Conservation (phyloP, 2,797 vertebrate genomes). For the Scyliorhinus canicula region DNA sequence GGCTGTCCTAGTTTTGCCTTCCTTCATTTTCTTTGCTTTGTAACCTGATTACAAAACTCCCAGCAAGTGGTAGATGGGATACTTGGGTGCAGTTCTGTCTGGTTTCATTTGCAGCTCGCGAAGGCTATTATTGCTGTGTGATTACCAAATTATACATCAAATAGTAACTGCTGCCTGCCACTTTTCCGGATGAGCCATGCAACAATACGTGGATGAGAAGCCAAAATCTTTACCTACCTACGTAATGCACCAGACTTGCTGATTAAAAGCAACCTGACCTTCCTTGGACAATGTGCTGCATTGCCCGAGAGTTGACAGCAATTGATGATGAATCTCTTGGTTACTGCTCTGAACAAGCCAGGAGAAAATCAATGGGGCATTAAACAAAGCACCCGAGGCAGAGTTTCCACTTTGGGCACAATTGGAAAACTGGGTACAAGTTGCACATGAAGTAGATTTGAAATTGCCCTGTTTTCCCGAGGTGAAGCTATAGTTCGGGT, state of each 20-base stretch:
- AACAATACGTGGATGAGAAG: no score
- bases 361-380: not conserved
- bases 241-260: no score
- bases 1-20: not conserved
- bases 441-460: not conserved
- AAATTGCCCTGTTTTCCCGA: not conserved
- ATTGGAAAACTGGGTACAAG: not conserved
- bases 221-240: not conserved
- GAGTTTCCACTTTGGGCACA: not conserved
- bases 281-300: no score
- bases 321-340: not conserved
- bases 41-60: not conserved
- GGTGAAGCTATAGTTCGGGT: not conserved
- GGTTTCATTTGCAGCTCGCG: not conserved
- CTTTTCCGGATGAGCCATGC: no score
- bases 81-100: not conserved
- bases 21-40: constrained; percentile 14
- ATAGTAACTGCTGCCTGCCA: not conserved
- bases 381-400: not conserved
- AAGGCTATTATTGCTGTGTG: not conserved
- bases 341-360: not conserved
- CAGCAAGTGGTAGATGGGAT: not conserved
- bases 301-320: not conserved
- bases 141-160: not conserved
- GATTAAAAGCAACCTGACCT: not conserved